phyloP scores from a whole-genome alignment of 2,113 vertebrate species.

The Furnarius figulus region DNA sequence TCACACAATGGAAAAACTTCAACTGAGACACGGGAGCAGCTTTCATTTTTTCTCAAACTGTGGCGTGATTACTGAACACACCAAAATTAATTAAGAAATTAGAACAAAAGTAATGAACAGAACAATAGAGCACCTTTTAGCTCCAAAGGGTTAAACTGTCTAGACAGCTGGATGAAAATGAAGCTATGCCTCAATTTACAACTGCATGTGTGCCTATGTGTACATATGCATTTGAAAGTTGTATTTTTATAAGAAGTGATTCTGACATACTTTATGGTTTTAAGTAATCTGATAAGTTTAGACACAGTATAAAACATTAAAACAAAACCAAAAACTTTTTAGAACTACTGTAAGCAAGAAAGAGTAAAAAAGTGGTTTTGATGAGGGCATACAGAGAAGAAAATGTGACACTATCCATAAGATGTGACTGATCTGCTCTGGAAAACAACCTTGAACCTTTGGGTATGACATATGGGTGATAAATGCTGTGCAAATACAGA shows the following conservation, averaged over 20 bases:
- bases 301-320: neutral
- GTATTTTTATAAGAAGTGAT: neutral
- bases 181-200: neutral
- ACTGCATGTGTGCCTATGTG: neutral
- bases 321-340: neutral
- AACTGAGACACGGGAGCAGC: neutral
- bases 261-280: neutral
- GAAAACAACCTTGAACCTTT: neutral
- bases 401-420: neutral
- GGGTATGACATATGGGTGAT: fast-evolving
- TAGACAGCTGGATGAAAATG: neutral
- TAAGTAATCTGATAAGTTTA: neutral
- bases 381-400: neutral
- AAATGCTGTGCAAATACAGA: neutral
- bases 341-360: neutral
- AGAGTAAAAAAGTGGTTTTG: neutral
- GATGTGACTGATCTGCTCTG: neutral
- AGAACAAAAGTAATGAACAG: neutral
- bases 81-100: neutral
- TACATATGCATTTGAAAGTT: neutral
- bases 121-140: neutral
- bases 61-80: neutral
- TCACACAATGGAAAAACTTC: fast-evolving
- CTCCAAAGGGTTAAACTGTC: neutral
- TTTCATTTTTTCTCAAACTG: neutral